Evolutionary conservation across 2,888 invertebrate species (phyloP).

Genomic region (Blastobasis adustella): DNA sequence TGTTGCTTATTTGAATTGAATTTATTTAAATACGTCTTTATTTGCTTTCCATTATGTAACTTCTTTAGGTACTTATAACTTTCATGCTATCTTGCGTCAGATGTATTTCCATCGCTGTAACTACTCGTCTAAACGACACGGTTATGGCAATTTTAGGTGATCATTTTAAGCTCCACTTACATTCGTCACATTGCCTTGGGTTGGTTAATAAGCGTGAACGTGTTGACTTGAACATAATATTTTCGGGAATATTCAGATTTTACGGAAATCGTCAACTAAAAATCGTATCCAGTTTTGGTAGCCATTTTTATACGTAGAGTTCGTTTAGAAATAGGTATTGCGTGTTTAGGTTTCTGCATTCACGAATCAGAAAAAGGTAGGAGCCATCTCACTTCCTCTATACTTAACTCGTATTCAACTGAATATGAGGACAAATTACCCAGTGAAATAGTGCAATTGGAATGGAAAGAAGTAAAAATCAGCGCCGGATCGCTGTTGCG

Average conservation of each 20-base stretch:
- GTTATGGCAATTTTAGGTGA: constrained; percentile 50
- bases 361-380: background rate
- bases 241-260: constrained; percentile 2
- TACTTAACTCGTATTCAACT: constrained; percentile 18
- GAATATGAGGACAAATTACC: constrained; percentile 61
- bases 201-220: constrained; percentile 42
- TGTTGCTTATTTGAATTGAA: too few species aligned
- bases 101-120: background rate
- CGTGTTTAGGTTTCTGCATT: background rate
- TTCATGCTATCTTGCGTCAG: background rate
- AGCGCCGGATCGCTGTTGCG: constrained; percentile 52
- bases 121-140: constrained; percentile 25
- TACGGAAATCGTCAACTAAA: too few species aligned
- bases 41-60: too few species aligned
- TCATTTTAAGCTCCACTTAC: constrained; percentile 40
- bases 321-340: background rate
- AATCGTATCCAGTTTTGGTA: background rate
- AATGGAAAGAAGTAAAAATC: constrained; percentile 73
- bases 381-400: background rate
- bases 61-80: too few species aligned
- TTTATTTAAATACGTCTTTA: too few species aligned
- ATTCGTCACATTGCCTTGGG: constrained; percentile 35
- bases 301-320: too few species aligned
- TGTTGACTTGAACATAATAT: constrained; percentile 21
- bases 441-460: constrained; percentile 64